phyloP scores from a whole-genome alignment of 2,113 vertebrate species.

The Cavia porcellus region DNA sequence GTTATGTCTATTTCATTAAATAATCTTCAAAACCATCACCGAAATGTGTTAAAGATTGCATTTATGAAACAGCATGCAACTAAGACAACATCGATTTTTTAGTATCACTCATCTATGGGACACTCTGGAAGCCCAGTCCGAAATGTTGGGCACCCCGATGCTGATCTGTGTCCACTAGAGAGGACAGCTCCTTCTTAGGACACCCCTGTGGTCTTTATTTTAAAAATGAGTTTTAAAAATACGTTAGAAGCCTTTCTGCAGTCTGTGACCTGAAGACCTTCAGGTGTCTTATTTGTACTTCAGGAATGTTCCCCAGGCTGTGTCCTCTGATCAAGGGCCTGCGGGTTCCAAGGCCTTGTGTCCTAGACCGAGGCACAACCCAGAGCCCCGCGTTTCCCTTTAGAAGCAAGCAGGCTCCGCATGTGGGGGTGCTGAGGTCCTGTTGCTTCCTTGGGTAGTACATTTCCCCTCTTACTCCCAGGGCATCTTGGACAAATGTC shows the following conservation, averaged over 20 bases:
- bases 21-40: background rate
- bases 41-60: background rate
- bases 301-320: background rate
- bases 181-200: background rate
- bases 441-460: background rate
- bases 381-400: background rate
- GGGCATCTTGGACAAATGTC: background rate
- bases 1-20: background rate
- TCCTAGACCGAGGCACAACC: background rate
- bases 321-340: no score
- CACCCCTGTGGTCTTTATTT: background rate
- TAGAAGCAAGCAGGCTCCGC: background rate
- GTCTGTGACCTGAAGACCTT: background rate
- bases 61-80: background rate
- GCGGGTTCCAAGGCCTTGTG: background rate
- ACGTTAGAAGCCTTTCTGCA: background rate
- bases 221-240: background rate
- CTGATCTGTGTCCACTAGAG: background rate
- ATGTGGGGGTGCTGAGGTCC: background rate
- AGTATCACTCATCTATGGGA: background rate
- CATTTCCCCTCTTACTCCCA: background rate
- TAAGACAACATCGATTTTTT: background rate
- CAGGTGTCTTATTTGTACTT: background rate
- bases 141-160: background rate
- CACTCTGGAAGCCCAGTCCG: background rate